Evolutionary conservation across 2,113 vertebrate species (phyloP).

Genomic region (Otis tarda): DNA sequence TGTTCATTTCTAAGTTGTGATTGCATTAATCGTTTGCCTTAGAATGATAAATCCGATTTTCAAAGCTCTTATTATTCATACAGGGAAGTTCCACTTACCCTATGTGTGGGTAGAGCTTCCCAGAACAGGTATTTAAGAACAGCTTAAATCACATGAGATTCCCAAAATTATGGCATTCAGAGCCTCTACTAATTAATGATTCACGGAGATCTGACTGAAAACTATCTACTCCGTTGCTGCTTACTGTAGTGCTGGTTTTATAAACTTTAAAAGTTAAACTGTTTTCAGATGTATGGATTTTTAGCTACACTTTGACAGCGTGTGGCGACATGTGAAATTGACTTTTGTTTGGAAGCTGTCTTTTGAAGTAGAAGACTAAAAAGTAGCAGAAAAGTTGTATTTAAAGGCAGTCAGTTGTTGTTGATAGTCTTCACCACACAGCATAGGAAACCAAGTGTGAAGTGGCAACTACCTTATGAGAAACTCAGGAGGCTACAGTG

Average conservation of each 20-base stretch:
- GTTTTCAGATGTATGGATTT: background rate
- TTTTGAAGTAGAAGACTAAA: background rate
- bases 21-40: background rate
- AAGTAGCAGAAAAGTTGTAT: background rate
- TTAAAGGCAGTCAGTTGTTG: background rate
- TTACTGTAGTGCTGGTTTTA: background rate
- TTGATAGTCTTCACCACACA: background rate
- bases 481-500: background rate
- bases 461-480: background rate
- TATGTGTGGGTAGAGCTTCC: background rate
- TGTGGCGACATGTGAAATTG: background rate
- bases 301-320: background rate
- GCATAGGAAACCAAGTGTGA: background rate
- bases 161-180: background rate
- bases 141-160: background rate
- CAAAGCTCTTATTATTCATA: background rate
- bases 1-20: background rate
- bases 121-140: background rate
- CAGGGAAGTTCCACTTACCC: background rate
- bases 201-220: background rate
- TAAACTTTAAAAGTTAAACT: background rate
- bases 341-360: background rate
- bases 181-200: background rate
- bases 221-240: background rate
- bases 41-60: background rate